Evolutionary conservation across 2,797 vertebrate genomes (phyloP), one percentile per base, ranked within the genome.

Genomic region (Nothura maculosa): DNA sequence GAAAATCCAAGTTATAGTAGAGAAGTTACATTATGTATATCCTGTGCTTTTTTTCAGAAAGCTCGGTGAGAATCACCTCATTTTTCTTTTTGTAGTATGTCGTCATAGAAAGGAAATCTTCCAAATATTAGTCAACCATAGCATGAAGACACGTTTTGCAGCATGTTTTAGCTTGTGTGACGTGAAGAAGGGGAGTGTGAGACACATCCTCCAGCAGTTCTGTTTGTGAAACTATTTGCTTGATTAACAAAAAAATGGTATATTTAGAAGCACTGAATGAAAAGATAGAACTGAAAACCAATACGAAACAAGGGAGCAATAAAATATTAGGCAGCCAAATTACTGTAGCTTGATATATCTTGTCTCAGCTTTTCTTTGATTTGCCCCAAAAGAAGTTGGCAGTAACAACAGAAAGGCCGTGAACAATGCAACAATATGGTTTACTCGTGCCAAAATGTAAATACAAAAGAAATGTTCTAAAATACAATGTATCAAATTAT

Each of bases 331-430:
- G 64, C 87, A 96, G 85, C 67, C 89, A 96, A 91, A 94, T 55
- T 38, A 58, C 55, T 96, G 83, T 91, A 88, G 85, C 78, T 93
- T 87, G 93, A 92, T 96, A 75, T 81, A 91, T 96, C 96, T 97
- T 95, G 89, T 84, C 94, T 96, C 75, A 95, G 82, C 84, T 96
- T 97, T 96, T 95, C 89, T 97, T 95, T 96, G 92, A 97, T 97
- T 97, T 97, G 88, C 81, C 91, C 90, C 68, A 82, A 88, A 96
- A 97, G 77, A 94, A 94, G 69, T 80, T 97, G 96, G 96, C 96
- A 97, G 54, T 43, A 73, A 95, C 87, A 91, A 84, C 27, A 96
- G 92, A 92, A 95, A 94, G 94, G 64, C 78, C 93, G 61, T 93
- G 95, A 97, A 97, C 95, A 97, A 96, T 93, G 87, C 74, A 91